A percentile compares a stretch with the other conserved stretches of the same genome.
These are phyloP conservation scores for Papilio machaon DNA, from an alignment of 1,140 invertebrate genomes.

Conservation along the genomic window DNA sequence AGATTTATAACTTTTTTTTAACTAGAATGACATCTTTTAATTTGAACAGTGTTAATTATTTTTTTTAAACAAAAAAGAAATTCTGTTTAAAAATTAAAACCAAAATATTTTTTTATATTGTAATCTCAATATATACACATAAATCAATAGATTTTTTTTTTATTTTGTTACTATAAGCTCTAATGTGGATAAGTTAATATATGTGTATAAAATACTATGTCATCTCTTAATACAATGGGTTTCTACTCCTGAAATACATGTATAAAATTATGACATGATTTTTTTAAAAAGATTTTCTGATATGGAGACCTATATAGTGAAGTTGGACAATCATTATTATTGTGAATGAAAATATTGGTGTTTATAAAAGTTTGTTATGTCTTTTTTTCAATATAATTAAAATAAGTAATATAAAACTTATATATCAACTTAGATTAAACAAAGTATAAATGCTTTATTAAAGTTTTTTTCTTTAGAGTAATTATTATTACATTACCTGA, in stretches of 20 bases:
- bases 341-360: not conserved
- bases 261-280: not conserved
- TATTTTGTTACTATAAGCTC: not conserved
- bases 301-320: not conserved
- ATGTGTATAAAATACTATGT: not conserved
- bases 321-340: conserved; percentile 5
- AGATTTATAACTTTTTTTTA: not conserved
- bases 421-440: conserved; percentile 42
- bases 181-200: not conserved
- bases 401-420: conserved; percentile 30
- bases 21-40: not conserved
- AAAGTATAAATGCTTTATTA: conserved; percentile 69
- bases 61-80: not conserved
- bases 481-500: conserved; percentile 56
- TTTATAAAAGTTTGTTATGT: conserved; percentile 18
- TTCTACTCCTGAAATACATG: not conserved
- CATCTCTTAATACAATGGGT: not conserved
- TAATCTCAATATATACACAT: not conserved
- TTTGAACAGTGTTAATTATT: not conserved
- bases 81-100: not conserved
- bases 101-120: not conserved
- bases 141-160: not conserved
- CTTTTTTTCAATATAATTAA: conserved; percentile 26
- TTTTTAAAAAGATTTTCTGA: not conserved
- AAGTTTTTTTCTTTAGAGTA: conserved; percentile 57